Conservation (phyloP, 2,113 vertebrate genomes). For the Ictalurus punctatus region DNA sequence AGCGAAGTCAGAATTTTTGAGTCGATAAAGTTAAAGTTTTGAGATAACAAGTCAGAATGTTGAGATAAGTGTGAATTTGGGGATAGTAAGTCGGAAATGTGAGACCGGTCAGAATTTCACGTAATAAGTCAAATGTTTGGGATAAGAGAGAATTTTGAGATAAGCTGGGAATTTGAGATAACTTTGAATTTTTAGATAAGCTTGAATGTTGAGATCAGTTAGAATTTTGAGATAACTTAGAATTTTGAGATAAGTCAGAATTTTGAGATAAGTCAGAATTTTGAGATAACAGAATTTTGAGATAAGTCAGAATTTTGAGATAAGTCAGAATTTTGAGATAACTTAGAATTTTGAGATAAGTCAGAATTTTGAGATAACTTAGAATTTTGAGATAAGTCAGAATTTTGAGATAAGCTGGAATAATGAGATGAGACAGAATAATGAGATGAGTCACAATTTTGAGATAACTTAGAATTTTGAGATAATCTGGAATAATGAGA, state of each 20-base stretch:
- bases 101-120: too few species aligned
- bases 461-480: neutral
- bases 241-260: neutral
- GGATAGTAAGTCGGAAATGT: too few species aligned
- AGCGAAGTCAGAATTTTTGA: neutral
- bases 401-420: too few species aligned
- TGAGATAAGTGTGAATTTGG: neutral
- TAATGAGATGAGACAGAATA: too few species aligned
- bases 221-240: neutral
- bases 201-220: too few species aligned
- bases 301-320: neutral
- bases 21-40: too few species aligned
- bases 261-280: neutral
- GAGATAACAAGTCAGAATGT: neutral
- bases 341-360: neutral
- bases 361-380: too few species aligned
- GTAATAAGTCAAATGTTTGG: too few species aligned
- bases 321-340: too few species aligned
- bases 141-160: neutral
- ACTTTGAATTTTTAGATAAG: neutral
- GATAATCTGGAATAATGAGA: neutral
- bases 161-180: neutral
- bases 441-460: too few species aligned
- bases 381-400: too few species aligned
- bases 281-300: neutral